phyloP scores from a whole-genome alignment of 2,113 vertebrate species.

The Spheniscus mendiculus region DNA sequence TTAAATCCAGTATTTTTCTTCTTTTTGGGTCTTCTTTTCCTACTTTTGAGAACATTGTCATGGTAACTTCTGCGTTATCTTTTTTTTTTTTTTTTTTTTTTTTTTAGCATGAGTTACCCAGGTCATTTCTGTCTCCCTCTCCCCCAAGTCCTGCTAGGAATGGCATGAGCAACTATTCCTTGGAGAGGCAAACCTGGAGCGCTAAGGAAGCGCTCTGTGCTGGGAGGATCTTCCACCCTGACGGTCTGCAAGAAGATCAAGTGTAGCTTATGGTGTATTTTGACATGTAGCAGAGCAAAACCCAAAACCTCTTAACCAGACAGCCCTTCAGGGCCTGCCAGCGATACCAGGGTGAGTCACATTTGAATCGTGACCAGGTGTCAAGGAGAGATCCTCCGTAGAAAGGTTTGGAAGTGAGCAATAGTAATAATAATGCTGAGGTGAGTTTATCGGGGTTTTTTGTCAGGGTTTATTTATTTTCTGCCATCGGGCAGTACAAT shows the following conservation, averaged over 20 bases:
- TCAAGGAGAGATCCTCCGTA: neutral
- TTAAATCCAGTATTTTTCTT: neutral
- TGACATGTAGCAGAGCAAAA: neutral
- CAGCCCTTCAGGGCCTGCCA: neutral
- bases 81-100: neutral
- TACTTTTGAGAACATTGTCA: neutral
- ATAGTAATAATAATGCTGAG: neutral
- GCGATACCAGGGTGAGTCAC: neutral
- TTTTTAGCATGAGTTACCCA: neutral
- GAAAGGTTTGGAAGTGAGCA: neutral
- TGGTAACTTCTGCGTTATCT: neutral
- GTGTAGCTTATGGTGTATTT: neutral
- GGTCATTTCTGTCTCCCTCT: neutral
- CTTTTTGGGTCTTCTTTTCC: neutral
- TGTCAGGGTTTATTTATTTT: neutral
- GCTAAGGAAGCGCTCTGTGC: neutral
- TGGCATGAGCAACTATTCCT: neutral
- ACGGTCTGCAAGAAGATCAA: neutral
- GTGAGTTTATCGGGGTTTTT: neutral
- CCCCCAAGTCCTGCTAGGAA: neutral
- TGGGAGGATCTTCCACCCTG: neutral
- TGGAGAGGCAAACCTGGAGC: neutral
- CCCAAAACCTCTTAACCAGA: neutral
- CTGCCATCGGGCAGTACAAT: neutral
- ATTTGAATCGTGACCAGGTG: neutral